These are phyloP conservation scores for Drosophila niveifrons DNA, from an alignment of 2,888 invertebrate genomes.

Conservation along the genomic window DNA sequence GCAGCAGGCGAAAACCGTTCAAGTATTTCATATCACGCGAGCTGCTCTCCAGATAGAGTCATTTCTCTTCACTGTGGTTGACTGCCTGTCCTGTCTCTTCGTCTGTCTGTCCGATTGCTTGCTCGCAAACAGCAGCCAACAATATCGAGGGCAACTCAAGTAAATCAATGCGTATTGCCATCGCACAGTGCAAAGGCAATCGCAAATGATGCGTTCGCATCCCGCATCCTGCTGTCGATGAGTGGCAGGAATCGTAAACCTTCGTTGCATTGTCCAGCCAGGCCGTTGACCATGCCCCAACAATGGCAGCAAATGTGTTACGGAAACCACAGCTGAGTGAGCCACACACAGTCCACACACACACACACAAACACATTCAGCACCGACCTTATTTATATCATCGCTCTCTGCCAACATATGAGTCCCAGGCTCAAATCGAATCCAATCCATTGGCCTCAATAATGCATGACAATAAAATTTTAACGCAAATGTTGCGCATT, in stretches of 20 bases:
- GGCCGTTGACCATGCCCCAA: slow-evolving; percentile 41
- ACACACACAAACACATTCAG: too few relatives aligned
- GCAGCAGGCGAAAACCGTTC: slow-evolving; percentile 14
- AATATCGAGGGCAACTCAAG: slow-evolving; percentile 24
- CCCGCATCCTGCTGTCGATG: slow-evolving; percentile 60
- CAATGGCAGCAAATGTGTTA: slow-evolving; percentile 67
- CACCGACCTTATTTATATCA: slow-evolving; percentile 39
- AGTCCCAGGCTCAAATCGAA: slow-evolving; percentile 32
- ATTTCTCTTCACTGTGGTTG: slow-evolving; percentile 36
- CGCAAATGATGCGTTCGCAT: slow-evolving; percentile 67
- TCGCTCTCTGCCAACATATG: slow-evolving; percentile 17
- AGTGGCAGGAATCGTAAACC: slow-evolving; percentile 58
- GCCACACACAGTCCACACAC: slow-evolving; percentile 22
- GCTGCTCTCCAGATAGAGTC: slow-evolving; percentile 38
- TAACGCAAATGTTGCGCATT: slow-evolving; percentile 70
- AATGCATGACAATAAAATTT: slow-evolving; percentile 72
- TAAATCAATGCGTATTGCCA: slow-evolving; percentile 38
- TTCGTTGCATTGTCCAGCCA: slow-evolving; percentile 35
- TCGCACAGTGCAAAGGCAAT: slow-evolving; percentile 27
- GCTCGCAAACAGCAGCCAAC: slow-evolving; percentile 17
- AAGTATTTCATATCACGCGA: slow-evolving; percentile 57
- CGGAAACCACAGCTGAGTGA: slow-evolving; percentile 77
- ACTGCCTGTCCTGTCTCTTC: slow-evolving; percentile 17
- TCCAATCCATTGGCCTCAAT: slow-evolving; percentile 50
- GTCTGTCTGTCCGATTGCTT: slow-evolving; percentile 6